Conservation (phyloP, 92 coral and sea anemone genomes). For the Meandrina meandrites region DNA sequence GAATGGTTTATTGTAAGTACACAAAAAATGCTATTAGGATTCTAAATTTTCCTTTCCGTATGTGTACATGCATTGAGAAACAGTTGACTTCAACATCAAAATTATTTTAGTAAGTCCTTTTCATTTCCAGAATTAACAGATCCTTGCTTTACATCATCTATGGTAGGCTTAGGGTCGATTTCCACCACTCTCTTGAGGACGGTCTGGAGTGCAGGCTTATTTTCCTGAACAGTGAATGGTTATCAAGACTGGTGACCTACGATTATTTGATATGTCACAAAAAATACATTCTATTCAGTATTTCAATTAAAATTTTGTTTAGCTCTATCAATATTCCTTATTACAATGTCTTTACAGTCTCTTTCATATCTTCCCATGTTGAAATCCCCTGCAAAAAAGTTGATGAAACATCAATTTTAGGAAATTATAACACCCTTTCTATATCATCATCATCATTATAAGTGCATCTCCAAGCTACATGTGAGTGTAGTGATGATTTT, state of each 20-base stretch:
- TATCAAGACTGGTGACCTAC: neutral
- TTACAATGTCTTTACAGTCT: conserved; percentile 73
- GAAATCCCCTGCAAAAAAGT: conserved; percentile 72
- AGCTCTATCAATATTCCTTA: neutral
- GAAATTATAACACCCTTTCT: too few species aligned
- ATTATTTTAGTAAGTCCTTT: too few species aligned
- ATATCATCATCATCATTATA: too few species aligned
- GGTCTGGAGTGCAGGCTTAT: too few species aligned
- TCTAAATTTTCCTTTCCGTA: neutral
- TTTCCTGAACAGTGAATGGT: neutral
- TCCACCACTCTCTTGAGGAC: too few species aligned
- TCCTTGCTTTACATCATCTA: neutral
- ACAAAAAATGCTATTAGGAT: neutral
- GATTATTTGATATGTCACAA: neutral
- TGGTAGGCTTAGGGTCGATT: too few species aligned
- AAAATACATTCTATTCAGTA: neutral
- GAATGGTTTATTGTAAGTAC: neutral
- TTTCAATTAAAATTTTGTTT: neutral
- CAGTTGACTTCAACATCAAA: too few species aligned
- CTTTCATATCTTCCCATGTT: conserved; percentile 94
- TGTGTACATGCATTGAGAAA: neutral
- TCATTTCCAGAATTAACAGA: neutral
- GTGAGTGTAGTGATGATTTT: too few species aligned
- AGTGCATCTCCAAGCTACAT: too few species aligned
- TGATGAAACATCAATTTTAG: neutral